Conservation (phyloP, 1,140 invertebrate genomes). For the Lutraria rhynchaena region DNA sequence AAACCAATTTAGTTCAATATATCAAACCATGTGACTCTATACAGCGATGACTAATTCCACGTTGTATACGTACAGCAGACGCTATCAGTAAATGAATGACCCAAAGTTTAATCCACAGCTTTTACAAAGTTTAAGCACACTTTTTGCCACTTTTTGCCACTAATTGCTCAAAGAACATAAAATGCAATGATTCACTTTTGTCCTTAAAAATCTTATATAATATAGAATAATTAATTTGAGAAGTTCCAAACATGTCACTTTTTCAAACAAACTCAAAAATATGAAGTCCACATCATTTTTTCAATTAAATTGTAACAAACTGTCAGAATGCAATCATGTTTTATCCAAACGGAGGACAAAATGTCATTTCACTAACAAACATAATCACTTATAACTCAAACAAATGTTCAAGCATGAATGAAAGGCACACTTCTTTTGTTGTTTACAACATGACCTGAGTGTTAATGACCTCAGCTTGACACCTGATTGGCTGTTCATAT, state of each 20-base stretch:
- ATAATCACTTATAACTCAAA: conserved; percentile 6
- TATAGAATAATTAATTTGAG: no score
- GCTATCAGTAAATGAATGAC: not conserved
- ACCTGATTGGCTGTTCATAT: conserved; percentile 13
- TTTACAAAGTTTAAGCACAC: not conserved
- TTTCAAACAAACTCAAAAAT: no score
- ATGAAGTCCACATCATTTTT: not conserved
- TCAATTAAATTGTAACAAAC: not conserved
- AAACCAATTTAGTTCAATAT: no score
- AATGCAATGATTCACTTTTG: no score
- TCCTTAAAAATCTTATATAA: no score
- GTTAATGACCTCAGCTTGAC: conserved; percentile 18
- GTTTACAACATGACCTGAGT: conserved; percentile 39
- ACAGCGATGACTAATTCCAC: no score
- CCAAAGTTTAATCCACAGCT: not conserved
- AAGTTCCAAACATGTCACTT: no score
- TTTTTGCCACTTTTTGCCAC: not conserved
- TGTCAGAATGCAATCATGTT: conserved; percentile 1
- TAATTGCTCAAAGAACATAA: no score
- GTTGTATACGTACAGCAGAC: not conserved
- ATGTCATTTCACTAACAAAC: conserved; percentile 19
- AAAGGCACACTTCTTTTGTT: conserved; percentile 19
- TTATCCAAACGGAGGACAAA: not conserved
- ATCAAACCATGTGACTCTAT: no score
- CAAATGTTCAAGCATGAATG: not conserved